Percentiles rank a stretch among this genome's conserved stretches.
phyloP scores from a whole-genome alignment of 2,797 vertebrate genomes.

The Emys orbicularis region DNA sequence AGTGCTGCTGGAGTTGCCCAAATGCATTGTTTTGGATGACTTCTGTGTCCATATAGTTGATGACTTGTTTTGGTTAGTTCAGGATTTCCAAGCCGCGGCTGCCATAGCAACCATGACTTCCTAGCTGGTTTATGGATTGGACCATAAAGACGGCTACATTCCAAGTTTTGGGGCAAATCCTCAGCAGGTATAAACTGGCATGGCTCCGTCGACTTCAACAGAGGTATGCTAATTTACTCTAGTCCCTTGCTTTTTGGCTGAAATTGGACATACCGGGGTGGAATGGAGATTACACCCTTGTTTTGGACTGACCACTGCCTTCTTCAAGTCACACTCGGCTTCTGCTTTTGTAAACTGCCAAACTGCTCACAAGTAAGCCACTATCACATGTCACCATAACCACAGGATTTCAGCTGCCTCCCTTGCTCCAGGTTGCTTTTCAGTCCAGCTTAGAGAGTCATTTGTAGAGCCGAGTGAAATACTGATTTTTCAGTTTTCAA shows the following conservation, averaged over 20 bases:
- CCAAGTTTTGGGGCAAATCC: neutral
- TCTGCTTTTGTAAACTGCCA: neutral
- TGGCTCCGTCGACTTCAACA: neutral
- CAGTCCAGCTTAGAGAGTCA: neutral
- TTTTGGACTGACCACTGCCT: neutral
- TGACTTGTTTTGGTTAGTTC: neutral
- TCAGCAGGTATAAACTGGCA: neutral
- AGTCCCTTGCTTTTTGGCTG: neutral
- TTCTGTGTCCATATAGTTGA: neutral
- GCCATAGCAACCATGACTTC: neutral
- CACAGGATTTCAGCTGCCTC: neutral
- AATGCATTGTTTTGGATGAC: neutral
- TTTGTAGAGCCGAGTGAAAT: neutral
- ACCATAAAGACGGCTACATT: neutral
- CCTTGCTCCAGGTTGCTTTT: neutral
- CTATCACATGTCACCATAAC: neutral
- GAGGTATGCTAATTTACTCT: neutral
- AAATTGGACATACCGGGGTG: neutral
- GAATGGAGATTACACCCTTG: neutral
- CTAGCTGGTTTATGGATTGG: neutral
- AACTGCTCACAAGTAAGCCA: neutral
- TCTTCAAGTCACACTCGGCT: neutral
- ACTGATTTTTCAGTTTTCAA: neutral
- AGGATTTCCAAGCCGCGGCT: neutral
- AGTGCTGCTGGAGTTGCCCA: neutral